phyloP scores from a whole-genome alignment of 1,140 invertebrate genomes.

The Adelges cooleyi region DNA sequence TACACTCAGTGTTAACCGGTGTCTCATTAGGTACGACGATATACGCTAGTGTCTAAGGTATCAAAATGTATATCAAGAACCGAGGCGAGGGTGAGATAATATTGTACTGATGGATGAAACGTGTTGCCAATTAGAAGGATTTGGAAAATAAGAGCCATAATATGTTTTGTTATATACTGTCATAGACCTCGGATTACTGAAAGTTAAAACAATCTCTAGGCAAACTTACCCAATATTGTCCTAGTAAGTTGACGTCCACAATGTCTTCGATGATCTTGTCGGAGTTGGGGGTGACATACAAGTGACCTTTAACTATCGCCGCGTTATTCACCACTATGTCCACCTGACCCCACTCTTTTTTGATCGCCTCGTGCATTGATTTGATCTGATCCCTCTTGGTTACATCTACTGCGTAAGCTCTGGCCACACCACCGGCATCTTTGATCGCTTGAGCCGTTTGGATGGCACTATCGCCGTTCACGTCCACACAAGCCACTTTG shows the following conservation, averaged over 20 bases:
- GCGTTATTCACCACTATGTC: conserved; percentile 40
- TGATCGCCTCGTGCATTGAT: conserved; percentile 34
- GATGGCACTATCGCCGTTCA: conserved; percentile 33
- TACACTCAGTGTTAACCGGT: no score
- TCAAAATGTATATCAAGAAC: no score
- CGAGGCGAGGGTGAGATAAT: no score
- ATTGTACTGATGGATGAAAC: no score
- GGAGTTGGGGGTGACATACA: conserved; percentile 56
- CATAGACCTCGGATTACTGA: no score
- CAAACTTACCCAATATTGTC: conserved; percentile 6
- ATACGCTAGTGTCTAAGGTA: no score
- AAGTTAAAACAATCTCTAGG: no score
- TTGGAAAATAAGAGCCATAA: no score
- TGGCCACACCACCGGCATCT: conserved; percentile 20
- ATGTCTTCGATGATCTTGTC: neutral
- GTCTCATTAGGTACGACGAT: no score
- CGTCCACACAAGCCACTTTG: conserved; percentile 39
- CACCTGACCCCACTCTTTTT: conserved; percentile 37
- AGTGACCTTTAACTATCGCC: conserved; percentile 36
- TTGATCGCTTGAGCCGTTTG: conserved; percentile 33
- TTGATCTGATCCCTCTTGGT: conserved; percentile 35
- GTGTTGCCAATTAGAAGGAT: no score
- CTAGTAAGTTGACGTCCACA: neutral
- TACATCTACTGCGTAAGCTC: conserved; percentile 37
- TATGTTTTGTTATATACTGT: no score